Evolutionary conservation across 2,797 vertebrate genomes (phyloP).

Genomic region (Sebastes elongatus): DNA sequence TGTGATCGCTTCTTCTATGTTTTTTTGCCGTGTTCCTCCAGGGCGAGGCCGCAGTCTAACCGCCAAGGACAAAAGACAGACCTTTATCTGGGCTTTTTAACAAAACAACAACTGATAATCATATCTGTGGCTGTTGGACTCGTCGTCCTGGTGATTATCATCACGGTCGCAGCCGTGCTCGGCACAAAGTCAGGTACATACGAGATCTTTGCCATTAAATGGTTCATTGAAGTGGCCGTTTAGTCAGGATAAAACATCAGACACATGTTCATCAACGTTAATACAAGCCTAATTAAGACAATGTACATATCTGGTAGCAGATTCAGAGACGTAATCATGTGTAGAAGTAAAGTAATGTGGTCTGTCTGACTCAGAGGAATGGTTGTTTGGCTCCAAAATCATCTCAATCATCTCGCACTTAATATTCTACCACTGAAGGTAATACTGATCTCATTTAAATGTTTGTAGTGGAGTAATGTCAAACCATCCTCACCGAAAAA

Average conservation of each 20-base stretch:
- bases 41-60: not conserved
- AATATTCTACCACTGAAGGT: not conserved
- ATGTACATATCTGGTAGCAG: not conserved
- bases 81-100: constrained; percentile 47
- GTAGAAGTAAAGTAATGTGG: not conserved
- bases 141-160: constrained; percentile 44
- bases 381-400: not conserved
- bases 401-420: not conserved
- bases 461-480: not conserved
- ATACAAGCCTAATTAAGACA: not conserved
- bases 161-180: constrained; percentile 48
- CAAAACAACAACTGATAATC: constrained; percentile 49
- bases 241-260: not conserved
- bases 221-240: not conserved
- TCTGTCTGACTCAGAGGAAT: not conserved
- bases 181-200: constrained; percentile 43
- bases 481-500: no score
- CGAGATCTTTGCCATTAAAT: not conserved
- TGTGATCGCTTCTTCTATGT: not conserved
- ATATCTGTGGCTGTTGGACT: constrained; percentile 49
- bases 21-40: not conserved
- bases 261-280: not conserved
- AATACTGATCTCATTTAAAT: not conserved
- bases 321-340: not conserved
- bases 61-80: not conserved